These are phyloP conservation scores for Gallinago nigripennis DNA, from an alignment of 2,797 vertebrate genomes.

Conservation along the genomic window DNA sequence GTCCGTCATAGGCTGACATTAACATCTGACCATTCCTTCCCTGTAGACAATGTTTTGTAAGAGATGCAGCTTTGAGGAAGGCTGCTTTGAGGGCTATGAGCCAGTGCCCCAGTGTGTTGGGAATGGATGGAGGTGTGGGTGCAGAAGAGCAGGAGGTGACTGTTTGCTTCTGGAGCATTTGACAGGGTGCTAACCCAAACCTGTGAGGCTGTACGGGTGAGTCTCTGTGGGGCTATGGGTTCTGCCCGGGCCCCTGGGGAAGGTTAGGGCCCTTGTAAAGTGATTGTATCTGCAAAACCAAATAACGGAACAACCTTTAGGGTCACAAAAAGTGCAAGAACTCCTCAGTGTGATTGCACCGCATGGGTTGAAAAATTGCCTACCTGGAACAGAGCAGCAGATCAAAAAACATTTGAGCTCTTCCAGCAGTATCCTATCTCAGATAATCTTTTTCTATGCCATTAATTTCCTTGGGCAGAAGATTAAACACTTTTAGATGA, in stretches of 20 bases:
- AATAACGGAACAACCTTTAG: not conserved
- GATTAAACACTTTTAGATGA: conserved; percentile 23
- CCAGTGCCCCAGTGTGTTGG: accelerated
- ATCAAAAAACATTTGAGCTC: not conserved
- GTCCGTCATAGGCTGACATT: not conserved
- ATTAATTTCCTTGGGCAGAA: conserved; percentile 11
- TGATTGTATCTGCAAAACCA: not conserved
- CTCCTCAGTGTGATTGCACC: not conserved
- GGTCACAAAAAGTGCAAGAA: not conserved
- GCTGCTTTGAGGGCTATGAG: not conserved
- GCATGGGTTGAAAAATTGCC: not conserved
- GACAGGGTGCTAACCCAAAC: not conserved
- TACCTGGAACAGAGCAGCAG: not conserved
- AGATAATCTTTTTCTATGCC: conserved; percentile 17
- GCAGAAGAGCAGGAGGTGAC: not conserved
- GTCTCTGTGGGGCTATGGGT: not conserved
- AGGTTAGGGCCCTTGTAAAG: not conserved
- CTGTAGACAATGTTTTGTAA: not conserved
- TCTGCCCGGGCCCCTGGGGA: not conserved
- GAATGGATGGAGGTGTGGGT: not conserved
- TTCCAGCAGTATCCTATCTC: not conserved
- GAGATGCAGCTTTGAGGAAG: not conserved
- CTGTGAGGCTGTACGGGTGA: not conserved
- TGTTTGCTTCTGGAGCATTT: not conserved
- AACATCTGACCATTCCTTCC: not conserved